These are phyloP conservation scores for Paraescarpia echinospica DNA, from an alignment of 1,140 invertebrate genomes.

Conservation along the genomic window DNA sequence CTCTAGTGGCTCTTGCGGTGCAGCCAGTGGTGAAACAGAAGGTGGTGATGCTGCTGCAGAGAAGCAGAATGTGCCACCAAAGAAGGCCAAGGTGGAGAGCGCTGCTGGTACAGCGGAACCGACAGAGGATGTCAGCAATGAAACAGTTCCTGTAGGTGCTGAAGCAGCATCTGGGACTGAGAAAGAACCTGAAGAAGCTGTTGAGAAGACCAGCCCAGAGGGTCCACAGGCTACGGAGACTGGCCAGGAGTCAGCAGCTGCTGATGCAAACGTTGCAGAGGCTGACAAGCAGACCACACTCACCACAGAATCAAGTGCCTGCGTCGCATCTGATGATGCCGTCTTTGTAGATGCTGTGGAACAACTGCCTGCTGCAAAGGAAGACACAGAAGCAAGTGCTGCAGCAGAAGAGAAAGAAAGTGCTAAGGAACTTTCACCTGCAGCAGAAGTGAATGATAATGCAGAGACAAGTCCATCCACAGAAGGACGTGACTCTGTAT, in stretches of 20 bases:
- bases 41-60: neutral
- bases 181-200: neutral
- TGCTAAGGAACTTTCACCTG: neutral
- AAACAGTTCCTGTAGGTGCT: neutral
- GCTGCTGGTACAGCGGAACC: neutral
- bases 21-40: neutral
- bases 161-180: conserved; percentile 1
- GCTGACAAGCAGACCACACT: neutral
- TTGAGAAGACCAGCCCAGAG: neutral
- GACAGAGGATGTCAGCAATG: neutral
- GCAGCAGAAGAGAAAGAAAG: neutral
- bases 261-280: neutral
- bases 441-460: neutral
- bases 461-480: neutral
- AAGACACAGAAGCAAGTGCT: neutral
- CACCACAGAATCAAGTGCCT: neutral
- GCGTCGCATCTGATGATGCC: neutral
- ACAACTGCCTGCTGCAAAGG: neutral
- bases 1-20: neutral
- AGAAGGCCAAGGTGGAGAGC: neutral
- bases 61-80: neutral
- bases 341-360: neutral
- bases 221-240: neutral
- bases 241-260: neutral
- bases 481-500: neutral